Evolutionary conservation across 2,888 invertebrate species (phyloP).

Genomic region (Parthenolecanium corni): DNA sequence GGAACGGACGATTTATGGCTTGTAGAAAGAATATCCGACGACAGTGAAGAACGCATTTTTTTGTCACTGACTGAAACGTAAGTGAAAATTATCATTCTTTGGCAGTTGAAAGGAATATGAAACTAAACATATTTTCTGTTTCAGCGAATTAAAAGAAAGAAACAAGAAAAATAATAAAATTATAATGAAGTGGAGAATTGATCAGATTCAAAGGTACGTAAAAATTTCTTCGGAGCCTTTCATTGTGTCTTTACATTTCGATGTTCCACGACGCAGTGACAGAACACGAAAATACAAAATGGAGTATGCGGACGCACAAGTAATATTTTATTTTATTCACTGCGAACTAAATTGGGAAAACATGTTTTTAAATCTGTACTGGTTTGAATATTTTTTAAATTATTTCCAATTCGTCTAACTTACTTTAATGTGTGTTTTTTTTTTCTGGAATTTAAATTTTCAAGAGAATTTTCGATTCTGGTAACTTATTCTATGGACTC

Average conservation of each 20-base stretch:
- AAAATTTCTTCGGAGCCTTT: conserved; percentile 35
- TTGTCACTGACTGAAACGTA: conserved; percentile 19
- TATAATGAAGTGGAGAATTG: conserved; percentile 44
- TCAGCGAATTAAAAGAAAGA: conserved; percentile 44
- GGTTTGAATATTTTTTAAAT: neutral
- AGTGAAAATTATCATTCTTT: neutral
- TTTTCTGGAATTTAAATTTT: too few species aligned
- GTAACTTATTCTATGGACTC: too few species aligned
- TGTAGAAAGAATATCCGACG: conserved; percentile 8
- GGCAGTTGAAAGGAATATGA: neutral
- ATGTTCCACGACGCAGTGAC: conserved; percentile 48
- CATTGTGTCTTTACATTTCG: conserved; percentile 47
- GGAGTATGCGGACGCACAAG: conserved; percentile 47
- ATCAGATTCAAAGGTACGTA: conserved; percentile 44
- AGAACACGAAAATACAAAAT: conserved; percentile 47
- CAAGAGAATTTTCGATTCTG: too few species aligned
- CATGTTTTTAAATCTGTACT: neutral
- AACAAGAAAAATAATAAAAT: conserved; percentile 41
- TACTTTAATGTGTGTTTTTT: neutral
- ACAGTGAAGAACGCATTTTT: conserved; percentile 2
- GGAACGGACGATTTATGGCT: conserved; percentile 14
- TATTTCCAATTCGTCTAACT: neutral
- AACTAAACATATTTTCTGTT: conserved; percentile 19
- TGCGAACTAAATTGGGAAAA: neutral
- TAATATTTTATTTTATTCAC: too few species aligned